Evolutionary conservation across 2,113 vertebrate genomes (phyloP).

Genomic region (Pteropus alecto): DNA sequence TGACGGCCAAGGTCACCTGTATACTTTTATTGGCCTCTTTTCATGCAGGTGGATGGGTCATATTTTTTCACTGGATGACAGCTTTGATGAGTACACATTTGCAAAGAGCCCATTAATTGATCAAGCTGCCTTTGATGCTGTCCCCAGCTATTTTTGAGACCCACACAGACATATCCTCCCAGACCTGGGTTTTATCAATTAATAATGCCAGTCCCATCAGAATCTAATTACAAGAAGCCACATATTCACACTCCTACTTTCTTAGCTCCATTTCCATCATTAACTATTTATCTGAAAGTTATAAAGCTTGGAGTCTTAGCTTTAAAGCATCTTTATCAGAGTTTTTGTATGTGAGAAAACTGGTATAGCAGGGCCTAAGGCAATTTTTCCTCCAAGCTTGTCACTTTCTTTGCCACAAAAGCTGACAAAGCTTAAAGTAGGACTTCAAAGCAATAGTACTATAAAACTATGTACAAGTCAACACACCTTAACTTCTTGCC

Average conservation of each 20-base stretch:
- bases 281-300: conserved; percentile 99
- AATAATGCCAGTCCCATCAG: conserved; percentile 97
- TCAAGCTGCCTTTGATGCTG: conserved; percentile 98
- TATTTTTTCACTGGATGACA: conserved; percentile 94
- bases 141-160: conserved; percentile 95
- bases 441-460: conserved; percentile 81
- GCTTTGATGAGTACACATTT: conserved; percentile 95
- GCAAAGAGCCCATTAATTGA: conserved; percentile 96
- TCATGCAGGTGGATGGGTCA: conserved; percentile 93
- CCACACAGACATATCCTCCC: conserved; percentile 92
- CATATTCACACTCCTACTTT: conserved; percentile 92
- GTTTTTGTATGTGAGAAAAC: conserved; percentile 81
- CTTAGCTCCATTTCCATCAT: conserved; percentile 92
- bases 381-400: conserved; percentile 86
- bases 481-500: conserved; percentile 91
- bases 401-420: conserved; percentile 87
- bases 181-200: conserved; percentile 98
- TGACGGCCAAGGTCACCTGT: conserved; percentile 95
- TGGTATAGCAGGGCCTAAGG: conserved; percentile 87
- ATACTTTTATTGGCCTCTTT: conserved; percentile 87
- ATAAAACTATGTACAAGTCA: conserved; percentile 82
- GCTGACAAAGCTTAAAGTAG: conserved; percentile 82
- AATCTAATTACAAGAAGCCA: conserved; percentile 98
- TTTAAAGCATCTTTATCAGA: conserved; percentile 86
- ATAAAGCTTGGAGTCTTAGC: conserved; percentile 87